Evolutionary conservation across 1,140 invertebrate species (phyloP), one percentile per base, ranked within the genome.

Genomic region (Diorhabda elongata): DNA sequence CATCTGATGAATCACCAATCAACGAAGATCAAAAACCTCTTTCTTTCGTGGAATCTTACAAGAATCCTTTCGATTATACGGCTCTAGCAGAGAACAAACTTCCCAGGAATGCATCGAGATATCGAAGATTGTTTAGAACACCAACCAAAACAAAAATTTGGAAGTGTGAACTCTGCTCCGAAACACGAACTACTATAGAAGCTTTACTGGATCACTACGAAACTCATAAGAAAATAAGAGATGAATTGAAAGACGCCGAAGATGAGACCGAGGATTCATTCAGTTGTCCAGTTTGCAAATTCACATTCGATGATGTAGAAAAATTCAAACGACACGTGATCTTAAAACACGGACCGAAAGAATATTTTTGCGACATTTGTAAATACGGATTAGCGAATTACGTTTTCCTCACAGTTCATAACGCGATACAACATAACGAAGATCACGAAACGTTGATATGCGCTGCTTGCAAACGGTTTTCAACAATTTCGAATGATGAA

Each of bases 221-320:
- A 52, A n/a, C 0, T 3, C 47, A 52, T 52, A 52, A 52, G n/a
- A 6, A 4, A 6, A 52, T 2, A 0, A 52, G 6, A 52, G 47
- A 52, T 52, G 6, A 52, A 52, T 52, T 52, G 9, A 74, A 68
- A 4, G 75, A 78, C 61, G 71, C 73, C 8, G 58, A 72, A 26
- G 70, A 75, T 11, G 63, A 77, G 63, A 67, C 80, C 76, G 76
- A 70, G 43, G 79, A 78, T 4, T 6, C 2, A 52, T 2, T 52
- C 4, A 81, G 76, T 68, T 85, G 84, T 68, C 74, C 82, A 3
- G 73, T 78, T 4, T 85, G 84, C 64, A 75, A 80, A 3, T 83
- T 83, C 71, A 77, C 79, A 41, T 77, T 75, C 64, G 5, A 66
- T 7, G 64, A 69, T 42, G 68, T 71, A 44, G 70, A 70, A 47